Conservation (phyloP, 2,113 vertebrate species). For the Clarias batrachus region DNA sequence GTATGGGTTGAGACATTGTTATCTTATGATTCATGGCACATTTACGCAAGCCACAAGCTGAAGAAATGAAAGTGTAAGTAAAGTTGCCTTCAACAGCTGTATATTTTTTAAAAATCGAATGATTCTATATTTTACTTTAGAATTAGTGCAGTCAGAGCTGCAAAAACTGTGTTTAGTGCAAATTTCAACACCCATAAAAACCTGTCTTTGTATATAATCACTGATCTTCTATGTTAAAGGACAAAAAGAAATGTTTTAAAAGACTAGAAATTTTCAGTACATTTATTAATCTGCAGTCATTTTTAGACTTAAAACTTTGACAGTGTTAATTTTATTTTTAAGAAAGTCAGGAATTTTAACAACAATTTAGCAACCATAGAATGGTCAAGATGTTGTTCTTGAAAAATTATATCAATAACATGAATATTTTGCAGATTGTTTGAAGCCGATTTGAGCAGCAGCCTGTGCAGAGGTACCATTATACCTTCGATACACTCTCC, state of each 20-base stretch:
- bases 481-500: slow-evolving; percentile 50
- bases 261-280: neutral
- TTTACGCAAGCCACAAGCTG: neutral
- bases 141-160: neutral
- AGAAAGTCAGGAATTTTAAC: neutral
- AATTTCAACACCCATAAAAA: neutral
- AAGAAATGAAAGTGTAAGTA: slow-evolving; percentile 13
- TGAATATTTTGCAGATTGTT: neutral
- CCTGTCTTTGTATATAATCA: neutral
- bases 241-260: neutral
- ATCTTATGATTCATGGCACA: neutral
- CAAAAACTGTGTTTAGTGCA: neutral
- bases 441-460: slow-evolving; percentile 48
- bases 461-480: slow-evolving; percentile 44
- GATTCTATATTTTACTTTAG: neutral
- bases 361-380: neutral
- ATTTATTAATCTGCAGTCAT: neutral
- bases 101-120: neutral
- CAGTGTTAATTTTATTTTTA: neutral
- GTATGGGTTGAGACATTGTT: neutral
- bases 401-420: slow-evolving; percentile 11
- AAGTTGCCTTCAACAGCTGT: neutral
- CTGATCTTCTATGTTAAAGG: neutral
- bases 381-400: neutral
- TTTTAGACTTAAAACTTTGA: neutral